Evolutionary conservation across 2,797 vertebrate genomes (phyloP), one percentile per base, ranked within the genome.

Genomic region (Scolopax rusticola): DNA sequence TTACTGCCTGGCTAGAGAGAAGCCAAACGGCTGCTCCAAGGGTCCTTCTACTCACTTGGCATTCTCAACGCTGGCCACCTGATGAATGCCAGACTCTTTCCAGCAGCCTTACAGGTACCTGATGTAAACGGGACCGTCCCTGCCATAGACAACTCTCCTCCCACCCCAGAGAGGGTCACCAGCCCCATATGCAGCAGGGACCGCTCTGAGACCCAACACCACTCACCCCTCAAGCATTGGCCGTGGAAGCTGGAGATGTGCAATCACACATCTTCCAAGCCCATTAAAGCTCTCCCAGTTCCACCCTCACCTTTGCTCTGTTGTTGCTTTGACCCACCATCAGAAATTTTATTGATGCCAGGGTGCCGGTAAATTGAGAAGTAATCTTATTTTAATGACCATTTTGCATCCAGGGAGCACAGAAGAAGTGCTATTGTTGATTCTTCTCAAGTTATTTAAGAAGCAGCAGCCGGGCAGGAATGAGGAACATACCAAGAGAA

Each of bases 231-330:
- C 51, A 7, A 28, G 40, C 45, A 17, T 2, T 4, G 41, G 32
- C 47, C 2, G 0, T 30, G 61, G 8, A 15, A 32, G 1, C 21
- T 6, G 1, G 3, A 20, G 15, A 0, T 9, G 36, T 28, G 36
- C 24, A 77, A 25, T 7, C 64, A 19, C 81, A 23, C 0, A 4
- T 12, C 57, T 28, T 57, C 65, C 56, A 18, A 8, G 5, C 21
- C 70, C 84, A 63, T 32, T 61, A 12, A 10, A 80, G 17, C 53
- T 38, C 50, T 41, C 61, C 60, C 45, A 32, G 33, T 76, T 51
- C 84, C 40, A 48, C 30, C 48, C 23, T 48, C 5, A 7, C 59
- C 15, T 69, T 2, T 33, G 53, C 67, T 87, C 59, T 2, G 4
- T 15, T 67, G 32, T 0, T 15, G 40, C 67, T 85, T 40, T 38